Conservation (phyloP, 2,888 invertebrate genomes). For the Sipha maydis region DNA sequence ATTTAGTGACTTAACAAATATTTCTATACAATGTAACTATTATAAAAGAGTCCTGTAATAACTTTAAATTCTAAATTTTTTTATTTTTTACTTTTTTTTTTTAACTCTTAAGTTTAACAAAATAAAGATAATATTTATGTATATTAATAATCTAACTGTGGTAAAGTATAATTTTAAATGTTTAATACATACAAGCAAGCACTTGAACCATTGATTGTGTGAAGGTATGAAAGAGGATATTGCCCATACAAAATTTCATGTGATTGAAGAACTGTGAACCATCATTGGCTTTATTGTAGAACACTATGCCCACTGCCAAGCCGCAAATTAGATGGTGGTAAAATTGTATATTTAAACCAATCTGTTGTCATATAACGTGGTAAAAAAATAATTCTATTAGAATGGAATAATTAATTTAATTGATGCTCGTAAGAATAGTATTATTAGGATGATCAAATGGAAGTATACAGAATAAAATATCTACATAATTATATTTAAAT, state of each 20-base stretch:
- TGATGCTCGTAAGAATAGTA: background rate
- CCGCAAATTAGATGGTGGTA: constrained; percentile 75
- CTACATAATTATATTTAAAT: constrained; percentile 54
- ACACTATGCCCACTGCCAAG: constrained; percentile 72
- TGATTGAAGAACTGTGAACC: constrained; percentile 77
- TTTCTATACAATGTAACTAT: too few species aligned
- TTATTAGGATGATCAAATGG: background rate
- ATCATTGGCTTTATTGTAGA: constrained; percentile 74
- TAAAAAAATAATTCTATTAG: background rate
- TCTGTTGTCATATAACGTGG: constrained; percentile 62
- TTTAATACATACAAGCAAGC: constrained; percentile 73
- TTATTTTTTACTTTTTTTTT: too few species aligned
- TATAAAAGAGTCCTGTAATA: too few species aligned
- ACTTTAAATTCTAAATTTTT: too few species aligned
- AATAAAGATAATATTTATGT: too few species aligned
- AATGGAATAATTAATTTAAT: too few species aligned
- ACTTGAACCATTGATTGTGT: constrained; percentile 78
- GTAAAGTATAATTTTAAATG: too few species aligned
- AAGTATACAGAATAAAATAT: too few species aligned
- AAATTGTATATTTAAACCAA: constrained; percentile 72
- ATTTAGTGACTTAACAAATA: too few species aligned
- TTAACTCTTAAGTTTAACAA: too few species aligned
- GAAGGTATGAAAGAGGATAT: constrained; percentile 75
- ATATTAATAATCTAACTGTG: too few species aligned
- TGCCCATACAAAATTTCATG: constrained; percentile 75